These are phyloP conservation scores for Eupeodes latifasciatus DNA, from an alignment of 2,888 invertebrate species.

Conservation along the genomic window DNA sequence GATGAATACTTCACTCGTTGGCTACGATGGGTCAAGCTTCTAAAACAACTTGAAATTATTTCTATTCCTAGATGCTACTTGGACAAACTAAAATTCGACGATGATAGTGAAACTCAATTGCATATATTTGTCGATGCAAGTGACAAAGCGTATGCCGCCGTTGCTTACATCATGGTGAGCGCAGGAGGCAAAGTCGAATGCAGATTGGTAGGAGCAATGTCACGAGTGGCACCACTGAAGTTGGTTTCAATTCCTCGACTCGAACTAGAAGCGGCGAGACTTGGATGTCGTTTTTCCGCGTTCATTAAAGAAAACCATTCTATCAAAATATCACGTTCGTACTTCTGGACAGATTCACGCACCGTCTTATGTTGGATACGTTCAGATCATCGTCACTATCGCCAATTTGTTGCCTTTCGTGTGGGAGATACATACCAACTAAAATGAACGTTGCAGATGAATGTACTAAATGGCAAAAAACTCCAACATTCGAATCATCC, in stretches of 20 bases:
- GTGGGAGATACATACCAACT: background rate
- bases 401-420: background rate
- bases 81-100: too few relatives aligned
- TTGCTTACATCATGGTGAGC: background rate
- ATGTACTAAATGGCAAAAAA: background rate
- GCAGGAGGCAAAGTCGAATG: background rate
- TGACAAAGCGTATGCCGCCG: background rate
- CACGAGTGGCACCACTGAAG: constrained; percentile 1
- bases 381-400: background rate
- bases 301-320: too few relatives aligned
- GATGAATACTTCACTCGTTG: background rate
- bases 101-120: too few relatives aligned
- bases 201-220: background rate
- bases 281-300: too few relatives aligned
- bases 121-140: too few relatives aligned
- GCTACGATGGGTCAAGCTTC: background rate
- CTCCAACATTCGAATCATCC: background rate
- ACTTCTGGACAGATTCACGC: background rate
- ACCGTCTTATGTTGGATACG: background rate
- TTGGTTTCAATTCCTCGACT: background rate
- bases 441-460: background rate
- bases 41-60: too few relatives aligned
- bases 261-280: background rate
- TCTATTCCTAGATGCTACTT: too few relatives aligned
- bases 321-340: too few relatives aligned